phyloP scores from a whole-genome alignment of 2,113 vertebrate genomes.

The Rousettus leschenaultii region DNA sequence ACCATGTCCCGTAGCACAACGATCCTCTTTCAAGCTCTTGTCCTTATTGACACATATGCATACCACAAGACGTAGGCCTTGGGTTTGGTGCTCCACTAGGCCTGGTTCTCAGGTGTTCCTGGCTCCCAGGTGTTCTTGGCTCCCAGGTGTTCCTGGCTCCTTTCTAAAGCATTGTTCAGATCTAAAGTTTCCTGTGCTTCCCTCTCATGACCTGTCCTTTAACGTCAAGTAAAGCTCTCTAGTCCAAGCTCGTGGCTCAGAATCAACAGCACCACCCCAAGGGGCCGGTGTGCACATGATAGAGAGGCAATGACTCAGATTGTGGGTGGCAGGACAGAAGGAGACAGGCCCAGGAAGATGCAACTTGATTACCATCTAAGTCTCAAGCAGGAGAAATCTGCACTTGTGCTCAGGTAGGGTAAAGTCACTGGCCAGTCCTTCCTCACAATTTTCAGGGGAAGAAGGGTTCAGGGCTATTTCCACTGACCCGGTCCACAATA shows the following conservation, averaged over 20 bases:
- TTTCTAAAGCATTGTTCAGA: background rate
- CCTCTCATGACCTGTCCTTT: no score
- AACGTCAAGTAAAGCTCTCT: background rate
- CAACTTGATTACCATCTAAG: background rate
- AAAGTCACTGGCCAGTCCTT: background rate
- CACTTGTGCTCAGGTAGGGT: background rate
- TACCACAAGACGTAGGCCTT: background rate
- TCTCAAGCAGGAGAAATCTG: background rate
- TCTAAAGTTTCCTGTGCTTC: background rate
- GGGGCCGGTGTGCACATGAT: background rate
- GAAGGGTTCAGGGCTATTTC: background rate
- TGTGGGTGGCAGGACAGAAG: background rate
- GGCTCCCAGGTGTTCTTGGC: background rate
- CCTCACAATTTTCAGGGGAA: background rate
- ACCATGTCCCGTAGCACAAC: background rate
- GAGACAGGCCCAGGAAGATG: background rate
- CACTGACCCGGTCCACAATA: background rate
- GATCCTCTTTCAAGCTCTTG: background rate
- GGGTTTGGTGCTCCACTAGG: background rate
- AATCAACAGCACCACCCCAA: background rate
- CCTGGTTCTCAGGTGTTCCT: background rate
- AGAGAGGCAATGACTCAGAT: background rate
- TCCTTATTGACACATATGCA: background rate
- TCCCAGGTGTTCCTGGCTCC: background rate
- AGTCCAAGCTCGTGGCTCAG: background rate